Evolutionary conservation across 2,797 vertebrate genomes (phyloP).

Genomic region (Momotus momota): DNA sequence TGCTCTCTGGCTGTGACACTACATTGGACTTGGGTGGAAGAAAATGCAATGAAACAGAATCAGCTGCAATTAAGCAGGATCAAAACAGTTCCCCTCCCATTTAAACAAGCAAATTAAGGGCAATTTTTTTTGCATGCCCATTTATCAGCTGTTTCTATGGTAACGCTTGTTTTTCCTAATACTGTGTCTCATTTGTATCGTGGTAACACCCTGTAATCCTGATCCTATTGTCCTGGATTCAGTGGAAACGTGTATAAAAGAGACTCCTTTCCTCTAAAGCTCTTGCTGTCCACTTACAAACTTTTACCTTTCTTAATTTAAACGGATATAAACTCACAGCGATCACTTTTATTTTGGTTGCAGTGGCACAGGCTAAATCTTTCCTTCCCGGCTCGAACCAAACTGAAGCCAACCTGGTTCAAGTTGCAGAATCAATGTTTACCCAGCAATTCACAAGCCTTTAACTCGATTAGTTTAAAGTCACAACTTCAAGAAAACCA

Average conservation of each 20-base stretch:
- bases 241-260: background rate
- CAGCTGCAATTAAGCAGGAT: slow-evolving; percentile 49
- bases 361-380: background rate
- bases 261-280: background rate
- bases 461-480: background rate
- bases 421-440: background rate
- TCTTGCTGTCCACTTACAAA: background rate
- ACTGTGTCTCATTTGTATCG: background rate
- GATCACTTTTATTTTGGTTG: background rate
- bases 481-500: background rate
- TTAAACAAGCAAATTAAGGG: slow-evolving; percentile 54
- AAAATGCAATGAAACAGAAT: background rate
- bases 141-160: slow-evolving; percentile 59
- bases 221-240: slow-evolving; percentile 29
- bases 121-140: background rate
- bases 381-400: background rate
- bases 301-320: background rate
- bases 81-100: slow-evolving; percentile 49
- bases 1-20: background rate
- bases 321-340: rapidly evolving
- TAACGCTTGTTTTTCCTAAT: slow-evolving; percentile 23
- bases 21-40: background rate
- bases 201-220: slow-evolving; percentile 30
- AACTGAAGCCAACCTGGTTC: background rate
- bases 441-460: background rate